A percentile compares a stretch with the other conserved stretches of the same genome.
Conservation (phyloP, 2,888 invertebrate genomes). For the Tanypteryx hageni region DNA sequence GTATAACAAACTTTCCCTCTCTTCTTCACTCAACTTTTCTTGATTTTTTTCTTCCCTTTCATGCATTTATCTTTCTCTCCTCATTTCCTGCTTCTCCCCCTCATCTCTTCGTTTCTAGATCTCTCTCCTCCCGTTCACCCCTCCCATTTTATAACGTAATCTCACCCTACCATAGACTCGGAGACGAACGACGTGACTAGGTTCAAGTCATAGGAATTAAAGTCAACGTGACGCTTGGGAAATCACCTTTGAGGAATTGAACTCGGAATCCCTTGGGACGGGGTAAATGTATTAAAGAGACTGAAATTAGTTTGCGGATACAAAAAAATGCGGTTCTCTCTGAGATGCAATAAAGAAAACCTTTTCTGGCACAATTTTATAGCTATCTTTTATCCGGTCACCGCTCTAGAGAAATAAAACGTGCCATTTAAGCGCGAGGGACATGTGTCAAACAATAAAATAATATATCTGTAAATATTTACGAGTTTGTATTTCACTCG, state of each 20-base stretch:
- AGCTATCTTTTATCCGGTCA: slow-evolving; percentile 5
- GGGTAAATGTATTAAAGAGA: slow-evolving; percentile 62
- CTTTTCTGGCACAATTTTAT: slow-evolving; percentile 53
- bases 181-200: slow-evolving; percentile 57
- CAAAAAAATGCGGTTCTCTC: slow-evolving; percentile 42
- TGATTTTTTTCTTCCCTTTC: background rate
- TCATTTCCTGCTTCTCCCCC: background rate
- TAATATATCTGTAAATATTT: background rate
- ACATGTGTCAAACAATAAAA: background rate
- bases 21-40: background rate
- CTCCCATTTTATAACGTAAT: slow-evolving; percentile 54
- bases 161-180: slow-evolving; percentile 45
- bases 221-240: slow-evolving; percentile 59
- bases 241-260: slow-evolving; percentile 64
- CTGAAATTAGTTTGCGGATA: slow-evolving; percentile 60
- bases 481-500: too few species aligned
- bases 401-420: background rate
- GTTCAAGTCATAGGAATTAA: slow-evolving; percentile 63
- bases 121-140: background rate
- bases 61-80: too few species aligned
- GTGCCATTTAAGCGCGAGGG: background rate
- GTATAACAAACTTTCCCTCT: background rate
- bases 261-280: slow-evolving; percentile 27
- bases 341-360: slow-evolving; percentile 50
- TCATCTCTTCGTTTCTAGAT: too few species aligned